phyloP scores from a whole-genome alignment of 2,797 vertebrate species.

The Calcarius lapponicus region DNA sequence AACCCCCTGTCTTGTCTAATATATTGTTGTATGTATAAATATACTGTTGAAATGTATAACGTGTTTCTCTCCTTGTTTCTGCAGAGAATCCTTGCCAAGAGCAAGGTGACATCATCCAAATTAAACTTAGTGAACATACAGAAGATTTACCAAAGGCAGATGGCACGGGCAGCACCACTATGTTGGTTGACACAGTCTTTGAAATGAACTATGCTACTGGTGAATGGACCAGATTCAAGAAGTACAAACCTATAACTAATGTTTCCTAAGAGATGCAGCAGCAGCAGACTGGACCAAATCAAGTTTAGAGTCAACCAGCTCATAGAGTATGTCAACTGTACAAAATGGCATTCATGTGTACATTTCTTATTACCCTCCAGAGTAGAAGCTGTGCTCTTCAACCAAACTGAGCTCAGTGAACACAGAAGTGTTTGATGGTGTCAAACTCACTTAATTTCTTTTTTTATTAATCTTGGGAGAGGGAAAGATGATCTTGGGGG shows the following conservation, averaged over 20 bases:
- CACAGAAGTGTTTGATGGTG: neutral
- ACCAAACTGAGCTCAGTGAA: slow-evolving; percentile 7
- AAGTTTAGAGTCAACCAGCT: slow-evolving; percentile 56
- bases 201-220: slow-evolving; percentile 99
- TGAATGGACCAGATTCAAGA: slow-evolving; percentile 99
- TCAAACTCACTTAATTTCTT: neutral
- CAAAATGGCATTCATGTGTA: slow-evolving; percentile 50
- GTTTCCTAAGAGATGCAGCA: slow-evolving; percentile 82
- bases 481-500: neutral
- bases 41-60: neutral
- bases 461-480: neutral
- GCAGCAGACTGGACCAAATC: slow-evolving; percentile 62
- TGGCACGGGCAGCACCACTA: slow-evolving; percentile 97
- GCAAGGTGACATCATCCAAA: slow-evolving; percentile 98
- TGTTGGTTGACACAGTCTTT: slow-evolving; percentile 98
- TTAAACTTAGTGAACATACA: slow-evolving; percentile 98
- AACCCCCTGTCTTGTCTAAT: neutral
- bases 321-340: slow-evolving; percentile 28
- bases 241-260: slow-evolving; percentile 98
- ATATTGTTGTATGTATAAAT: neutral
- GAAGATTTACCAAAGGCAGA: slow-evolving; percentile 94
- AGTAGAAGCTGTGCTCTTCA: slow-evolving; percentile 19
- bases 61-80: slow-evolving; percentile 6
- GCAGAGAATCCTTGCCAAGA: slow-evolving; percentile 99
- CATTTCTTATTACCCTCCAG: slow-evolving; percentile 31